A percentile compares a stretch with the other conserved stretches of the same genome.
Conservation (phyloP, 2,797 vertebrate species). For the Chrysolophus pictus region DNA sequence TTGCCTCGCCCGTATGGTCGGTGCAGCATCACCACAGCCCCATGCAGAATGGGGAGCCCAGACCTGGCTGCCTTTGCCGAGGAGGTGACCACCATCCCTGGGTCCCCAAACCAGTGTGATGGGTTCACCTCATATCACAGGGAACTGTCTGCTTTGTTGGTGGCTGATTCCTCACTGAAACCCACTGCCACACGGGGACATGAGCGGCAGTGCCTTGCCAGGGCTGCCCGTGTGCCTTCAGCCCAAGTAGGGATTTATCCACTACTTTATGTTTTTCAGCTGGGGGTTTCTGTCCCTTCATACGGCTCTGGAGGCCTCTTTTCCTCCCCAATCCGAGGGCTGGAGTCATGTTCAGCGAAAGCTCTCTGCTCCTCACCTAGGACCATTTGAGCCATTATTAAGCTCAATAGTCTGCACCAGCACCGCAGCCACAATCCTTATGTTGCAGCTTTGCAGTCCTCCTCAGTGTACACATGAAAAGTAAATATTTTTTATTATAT, state of each 20-base stretch:
- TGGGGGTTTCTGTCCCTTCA: background rate
- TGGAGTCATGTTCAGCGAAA: background rate
- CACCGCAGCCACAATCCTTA: background rate
- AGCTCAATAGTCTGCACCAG: background rate
- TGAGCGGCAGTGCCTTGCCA: background rate
- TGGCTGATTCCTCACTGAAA: background rate
- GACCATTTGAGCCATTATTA: background rate
- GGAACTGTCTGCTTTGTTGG: background rate
- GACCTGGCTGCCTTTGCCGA: background rate
- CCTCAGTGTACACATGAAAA: background rate
- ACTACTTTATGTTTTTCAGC: background rate
- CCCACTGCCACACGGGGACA: fast-evolving
- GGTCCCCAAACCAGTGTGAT: fast-evolving
- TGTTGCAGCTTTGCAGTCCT: background rate
- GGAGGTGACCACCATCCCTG: background rate
- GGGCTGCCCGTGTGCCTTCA: background rate
- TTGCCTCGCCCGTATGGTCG: background rate
- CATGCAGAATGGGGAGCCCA: background rate
- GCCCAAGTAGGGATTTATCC: background rate
- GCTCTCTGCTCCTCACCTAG: background rate
- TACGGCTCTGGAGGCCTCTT: background rate
- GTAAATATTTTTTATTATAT: background rate
- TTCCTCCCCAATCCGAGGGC: background rate
- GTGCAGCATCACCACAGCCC: background rate
- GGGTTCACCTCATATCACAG: background rate